Conservation (phyloP, 2,113 vertebrate species). For the Melanostigma gelatinosum region DNA sequence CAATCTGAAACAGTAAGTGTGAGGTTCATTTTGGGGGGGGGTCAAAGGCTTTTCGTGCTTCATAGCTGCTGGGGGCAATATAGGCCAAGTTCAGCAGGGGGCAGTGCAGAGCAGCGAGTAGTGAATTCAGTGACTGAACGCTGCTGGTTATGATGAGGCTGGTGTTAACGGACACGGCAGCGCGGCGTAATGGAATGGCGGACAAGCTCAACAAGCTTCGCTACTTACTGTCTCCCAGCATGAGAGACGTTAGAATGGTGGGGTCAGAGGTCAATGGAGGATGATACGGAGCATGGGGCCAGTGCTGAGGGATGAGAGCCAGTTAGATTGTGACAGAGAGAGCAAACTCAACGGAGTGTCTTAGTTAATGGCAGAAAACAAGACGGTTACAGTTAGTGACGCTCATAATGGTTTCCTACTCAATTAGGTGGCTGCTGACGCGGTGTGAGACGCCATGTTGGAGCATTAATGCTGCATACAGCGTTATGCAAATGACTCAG, state of each 20-base stretch:
- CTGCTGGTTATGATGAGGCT: not conserved
- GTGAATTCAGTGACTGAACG: not conserved
- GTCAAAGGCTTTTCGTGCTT: slow-evolving; percentile 7
- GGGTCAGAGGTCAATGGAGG: slow-evolving; percentile 82
- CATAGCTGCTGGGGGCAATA: not conserved
- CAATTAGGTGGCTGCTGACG: not conserved
- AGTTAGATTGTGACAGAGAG: slow-evolving; percentile 57
- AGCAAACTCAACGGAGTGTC: slow-evolving; percentile 10
- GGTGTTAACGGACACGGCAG: slow-evolving; percentile 40
- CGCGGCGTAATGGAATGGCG: slow-evolving; percentile 45
- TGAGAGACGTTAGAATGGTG: slow-evolving; percentile 73
- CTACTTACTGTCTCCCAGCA: slow-evolving; percentile 86
- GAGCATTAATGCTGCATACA: slow-evolving; percentile 18
- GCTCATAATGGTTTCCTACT: slow-evolving; percentile 8
- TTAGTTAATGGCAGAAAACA: slow-evolving; percentile 15
- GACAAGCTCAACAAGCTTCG: slow-evolving; percentile 33
- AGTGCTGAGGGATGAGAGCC: slow-evolving; percentile 80
- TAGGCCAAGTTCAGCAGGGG: slow-evolving; percentile 39
- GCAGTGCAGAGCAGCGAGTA: slow-evolving; percentile 24
- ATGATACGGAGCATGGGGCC: slow-evolving; percentile 84
- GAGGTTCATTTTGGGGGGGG: slow-evolving; percentile 44
- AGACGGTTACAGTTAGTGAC: slow-evolving; percentile 42
- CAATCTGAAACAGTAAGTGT: slow-evolving; percentile 90
- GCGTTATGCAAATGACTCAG: slow-evolving; percentile 25
- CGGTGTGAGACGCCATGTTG: not conserved